These are phyloP conservation scores for Drosophila athabasca DNA, from an alignment of 1,140 invertebrate species.

Conservation along the genomic window DNA sequence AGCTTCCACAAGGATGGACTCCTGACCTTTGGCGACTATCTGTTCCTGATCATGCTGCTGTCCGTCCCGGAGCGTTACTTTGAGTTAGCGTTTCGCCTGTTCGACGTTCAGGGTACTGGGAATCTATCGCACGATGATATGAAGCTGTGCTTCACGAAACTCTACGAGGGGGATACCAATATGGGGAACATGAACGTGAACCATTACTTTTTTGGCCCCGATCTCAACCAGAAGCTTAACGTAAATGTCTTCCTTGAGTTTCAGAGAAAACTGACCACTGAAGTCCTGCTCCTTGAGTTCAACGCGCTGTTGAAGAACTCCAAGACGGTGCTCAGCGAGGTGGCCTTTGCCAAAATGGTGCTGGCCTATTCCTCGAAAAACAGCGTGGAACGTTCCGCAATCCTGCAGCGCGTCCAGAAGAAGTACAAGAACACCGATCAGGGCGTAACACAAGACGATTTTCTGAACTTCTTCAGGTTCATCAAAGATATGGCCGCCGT, in stretches of 20 bases:
- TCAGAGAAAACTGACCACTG: constrained; percentile 8
- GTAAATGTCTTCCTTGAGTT: constrained; percentile 35
- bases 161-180: constrained; percentile 7
- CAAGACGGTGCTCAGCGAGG: constrained; percentile 28
- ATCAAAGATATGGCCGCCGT: constrained; percentile 28
- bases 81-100: constrained; percentile 34
- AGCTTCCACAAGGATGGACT: constrained; percentile 26
- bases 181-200: constrained; percentile 16
- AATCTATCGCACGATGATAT: constrained; percentile 21
- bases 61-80: constrained; percentile 42
- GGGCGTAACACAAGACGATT: constrained; percentile 40
- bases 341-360: constrained; percentile 44
- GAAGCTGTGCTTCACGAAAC: neutral
- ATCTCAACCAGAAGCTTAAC: constrained; percentile 15
- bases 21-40: constrained; percentile 42
- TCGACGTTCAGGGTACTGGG: constrained; percentile 33
- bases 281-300: constrained; percentile 47
- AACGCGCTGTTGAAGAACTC: constrained; percentile 10
- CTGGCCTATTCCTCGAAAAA: constrained; percentile 6
- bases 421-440: constrained; percentile 2
- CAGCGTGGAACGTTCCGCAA: neutral
- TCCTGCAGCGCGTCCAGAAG: constrained; percentile 17
- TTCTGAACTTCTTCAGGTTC: constrained; percentile 44
- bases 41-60: constrained; percentile 43
- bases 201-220: constrained; percentile 31